Conservation (phyloP, 2,113 vertebrate species). For the Podarcis raffonei region DNA sequence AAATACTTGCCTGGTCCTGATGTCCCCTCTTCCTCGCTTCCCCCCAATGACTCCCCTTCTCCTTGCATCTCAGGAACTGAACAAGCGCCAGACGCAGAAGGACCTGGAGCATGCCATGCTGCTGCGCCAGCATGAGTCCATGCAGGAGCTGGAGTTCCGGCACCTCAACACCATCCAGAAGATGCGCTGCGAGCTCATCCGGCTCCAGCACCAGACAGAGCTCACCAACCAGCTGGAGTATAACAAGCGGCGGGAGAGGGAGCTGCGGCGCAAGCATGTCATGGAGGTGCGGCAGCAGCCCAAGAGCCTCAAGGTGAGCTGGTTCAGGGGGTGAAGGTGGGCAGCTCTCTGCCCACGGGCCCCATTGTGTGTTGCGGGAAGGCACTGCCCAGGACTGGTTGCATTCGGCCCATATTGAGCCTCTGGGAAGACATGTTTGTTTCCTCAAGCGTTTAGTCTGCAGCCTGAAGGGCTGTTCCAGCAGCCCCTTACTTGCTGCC, state of each 20-base stretch:
- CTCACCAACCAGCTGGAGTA: conserved; percentile 99
- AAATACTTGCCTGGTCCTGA: too few relatives aligned
- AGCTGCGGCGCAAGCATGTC: conserved; percentile 94
- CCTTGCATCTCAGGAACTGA: conserved; percentile 85
- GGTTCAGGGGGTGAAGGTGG: rapidly evolving
- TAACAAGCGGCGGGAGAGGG: conserved; percentile 96
- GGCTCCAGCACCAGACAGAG: conserved; percentile 97
- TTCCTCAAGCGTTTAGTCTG: too few relatives aligned
- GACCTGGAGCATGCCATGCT: conserved; percentile 98
- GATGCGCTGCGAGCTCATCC: conserved; percentile 93
- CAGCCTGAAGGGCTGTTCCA: too few relatives aligned
- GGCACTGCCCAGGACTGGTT: too few relatives aligned
- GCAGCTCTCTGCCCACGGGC: not conserved
- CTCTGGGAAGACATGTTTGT: too few relatives aligned
- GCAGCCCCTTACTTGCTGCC: too few relatives aligned
- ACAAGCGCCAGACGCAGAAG: conserved; percentile 97
- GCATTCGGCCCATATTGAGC: not conserved
- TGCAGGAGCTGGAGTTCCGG: conserved; percentile 98
- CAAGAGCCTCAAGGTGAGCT: conserved; percentile 95
- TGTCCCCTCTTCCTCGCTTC: not conserved
- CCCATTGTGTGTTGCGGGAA: too few relatives aligned
- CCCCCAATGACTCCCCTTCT: not conserved
- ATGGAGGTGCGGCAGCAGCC: conserved; percentile 99
- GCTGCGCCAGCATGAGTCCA: conserved; percentile 96
- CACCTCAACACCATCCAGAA: conserved; percentile 96